These are phyloP conservation scores for Panthera leo DNA, from an alignment of 2,113 vertebrate genomes.

Conservation along the genomic window DNA sequence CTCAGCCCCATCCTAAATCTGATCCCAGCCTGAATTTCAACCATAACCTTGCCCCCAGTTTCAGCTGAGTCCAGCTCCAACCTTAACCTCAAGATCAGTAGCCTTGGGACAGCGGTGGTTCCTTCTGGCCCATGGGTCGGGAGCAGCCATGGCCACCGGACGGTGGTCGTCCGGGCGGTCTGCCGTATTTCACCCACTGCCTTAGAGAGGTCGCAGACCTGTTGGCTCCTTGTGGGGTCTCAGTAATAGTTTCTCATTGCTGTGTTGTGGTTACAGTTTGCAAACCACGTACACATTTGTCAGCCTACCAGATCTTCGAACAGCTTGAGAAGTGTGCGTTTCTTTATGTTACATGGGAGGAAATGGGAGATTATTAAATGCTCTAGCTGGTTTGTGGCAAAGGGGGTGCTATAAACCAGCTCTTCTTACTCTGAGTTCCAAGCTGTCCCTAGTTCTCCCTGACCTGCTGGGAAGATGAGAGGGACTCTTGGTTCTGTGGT, in stretches of 20 bases:
- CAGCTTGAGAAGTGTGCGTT: background rate
- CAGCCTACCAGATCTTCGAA: background rate
- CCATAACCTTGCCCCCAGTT: background rate
- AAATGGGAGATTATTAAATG: background rate
- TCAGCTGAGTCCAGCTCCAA: background rate
- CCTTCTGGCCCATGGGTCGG: background rate
- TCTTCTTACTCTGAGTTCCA: background rate
- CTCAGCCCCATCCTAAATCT: background rate
- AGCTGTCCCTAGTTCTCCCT: background rate
- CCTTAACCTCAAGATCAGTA: background rate
- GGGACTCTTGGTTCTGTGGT: background rate
- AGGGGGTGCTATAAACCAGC: background rate
- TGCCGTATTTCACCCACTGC: background rate
- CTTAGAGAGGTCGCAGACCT: background rate
- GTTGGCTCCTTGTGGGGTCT: background rate
- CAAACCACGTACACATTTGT: background rate
- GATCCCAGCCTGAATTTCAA: background rate
- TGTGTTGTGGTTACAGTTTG: background rate
- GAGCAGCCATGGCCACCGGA: background rate
- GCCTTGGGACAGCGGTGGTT: background rate
- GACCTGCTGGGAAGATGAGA: background rate
- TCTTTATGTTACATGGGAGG: background rate
- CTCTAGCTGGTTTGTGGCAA: slow-evolving; percentile 21
- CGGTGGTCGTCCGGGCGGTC: background rate
- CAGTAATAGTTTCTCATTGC: background rate